Base-by-base conservation (phyloP, 2,113 vertebrate genomes). In the Calidris pugnax region DNA sequence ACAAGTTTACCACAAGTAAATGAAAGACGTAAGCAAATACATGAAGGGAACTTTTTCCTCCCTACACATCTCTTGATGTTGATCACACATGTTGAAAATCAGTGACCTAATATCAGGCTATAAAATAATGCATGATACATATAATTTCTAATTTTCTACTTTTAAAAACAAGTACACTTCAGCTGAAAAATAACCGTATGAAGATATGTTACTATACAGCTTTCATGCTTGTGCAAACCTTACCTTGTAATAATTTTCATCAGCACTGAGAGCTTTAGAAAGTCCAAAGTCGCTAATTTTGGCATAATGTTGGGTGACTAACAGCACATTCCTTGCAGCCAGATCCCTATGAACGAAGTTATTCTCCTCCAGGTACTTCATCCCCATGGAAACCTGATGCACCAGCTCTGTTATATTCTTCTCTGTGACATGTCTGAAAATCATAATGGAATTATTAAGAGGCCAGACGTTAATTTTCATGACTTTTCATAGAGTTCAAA, bases 271-370 rank as follows among this genome's bases (percentile, higher is more conserved):
- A 10, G 99, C 99, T 98, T 99, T 99, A 56, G 99, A 99, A 90
- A 99, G 99, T n/a, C 99, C 99, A 3, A 99, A 99, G 96, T 99
- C 99, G 24, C 99, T 99, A 98, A 99, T 99, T 97, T 99, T 99
- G 92, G 99, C 99, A 56, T 99, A 99, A 97, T 99, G 99, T 94
- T 99, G 99, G 4, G 99, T 99, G 71, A 99, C 99, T 91, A 99
- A 97, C 64, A 99, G 96, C 6, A 99, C 99, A 4, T 99, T 99
- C 89, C 99, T 98, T 69, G 99, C 99, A 45, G 99, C 99, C n/a
- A 99, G 98, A 97, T 99, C 99, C 75, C 99, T 98, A 96, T 99
- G 99, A 79, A 99, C 99, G 55, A 99, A 99, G 97, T 99, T 99
- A 89, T 98, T 97, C 87, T 99, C 99, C 86, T 99, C 99, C 96